phyloP scores from a whole-genome alignment of 2,113 vertebrate genomes.

The Deroptyus accipitrinus region DNA sequence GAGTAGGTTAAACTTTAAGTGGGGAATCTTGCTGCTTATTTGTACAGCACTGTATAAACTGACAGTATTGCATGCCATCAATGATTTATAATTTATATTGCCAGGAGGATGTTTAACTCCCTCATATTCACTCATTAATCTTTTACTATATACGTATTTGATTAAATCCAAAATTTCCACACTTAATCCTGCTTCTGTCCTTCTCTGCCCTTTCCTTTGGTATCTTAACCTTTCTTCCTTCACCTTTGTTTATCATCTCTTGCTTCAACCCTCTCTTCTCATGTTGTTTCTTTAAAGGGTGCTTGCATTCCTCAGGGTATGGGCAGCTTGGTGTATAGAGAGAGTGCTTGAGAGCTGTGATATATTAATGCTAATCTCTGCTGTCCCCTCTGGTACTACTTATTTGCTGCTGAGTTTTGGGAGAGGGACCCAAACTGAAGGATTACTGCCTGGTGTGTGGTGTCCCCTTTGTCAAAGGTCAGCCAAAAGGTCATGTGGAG shows the following conservation, averaged over 20 bases:
- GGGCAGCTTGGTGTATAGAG: neutral
- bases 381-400: neutral
- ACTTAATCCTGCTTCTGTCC: neutral
- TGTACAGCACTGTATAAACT: conserved; percentile 21
- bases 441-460: neutral
- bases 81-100: conserved; percentile 33
- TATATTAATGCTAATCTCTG: neutral
- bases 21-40: neutral
- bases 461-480: neutral
- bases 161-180: conserved; percentile 29
- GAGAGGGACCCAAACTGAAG: neutral
- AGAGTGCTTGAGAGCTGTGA: neutral
- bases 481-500: neutral
- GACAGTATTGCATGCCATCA: neutral
- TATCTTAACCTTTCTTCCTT: neutral
- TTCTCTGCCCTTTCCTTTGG: conserved; percentile 20
- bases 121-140: conserved; percentile 25
- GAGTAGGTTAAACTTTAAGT: neutral
- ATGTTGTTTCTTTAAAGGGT: neutral
- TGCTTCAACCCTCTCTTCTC: neutral
- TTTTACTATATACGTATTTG: conserved; percentile 33
- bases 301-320: neutral
- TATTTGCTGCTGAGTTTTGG: neutral
- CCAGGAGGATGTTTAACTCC: conserved; percentile 19
- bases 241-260: neutral